Base-by-base conservation (phyloP, 2,797 vertebrate genomes). In the Saguinus oedipus region DNA sequence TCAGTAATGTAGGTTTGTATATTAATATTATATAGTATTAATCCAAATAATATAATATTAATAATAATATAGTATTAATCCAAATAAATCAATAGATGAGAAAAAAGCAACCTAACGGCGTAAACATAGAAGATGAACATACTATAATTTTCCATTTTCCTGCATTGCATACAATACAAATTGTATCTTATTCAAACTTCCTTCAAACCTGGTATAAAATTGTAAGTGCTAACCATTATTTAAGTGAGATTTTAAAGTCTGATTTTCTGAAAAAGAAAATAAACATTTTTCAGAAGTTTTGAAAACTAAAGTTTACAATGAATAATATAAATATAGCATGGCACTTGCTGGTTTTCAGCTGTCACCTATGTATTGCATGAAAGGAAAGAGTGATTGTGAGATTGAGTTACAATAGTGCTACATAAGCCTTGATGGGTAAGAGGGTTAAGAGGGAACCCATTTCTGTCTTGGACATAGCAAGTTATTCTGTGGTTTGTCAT, bases 251-350 rank as follows among this genome's bases (percentile, higher is more conserved):
- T 64, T 42, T 80, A 26, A 86, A 97, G 20, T 92, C 55, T 78
- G 30, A 70, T 59, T 85, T 88, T 27, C 53, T 91, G 20, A 26
- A 42, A 90, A 97, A 59, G 70, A 68, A 94, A 93, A 88, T 20
- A 22, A 36, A 14, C 22, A 15, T 79, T 64, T 39, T 82, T 88
- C 48, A 83, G 50, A 90, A 75, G 36, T 89, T 79, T 86, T 81
- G 55, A 76, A 90, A 85, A 90, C n/a, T 55, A 48, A 83, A 95
- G 36, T 83, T 85, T 72, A 80, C 33, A 27, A 27, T 95, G 82
- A 61, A n/a, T 59, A 42, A 50, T 33, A 1, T 83, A 95, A 96
- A 59, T 76, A 39, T 81, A n/a, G n/a, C 48, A 12, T 5, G 72
- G 11, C 26, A 36, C 15, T 84, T 72, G 17, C 12, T 72, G 81